A percentile compares a stretch with the other conserved stretches of the same genome.
phyloP scores from a whole-genome alignment of 92 coral and sea anemone species.

The Zoanthus gigantus region DNA sequence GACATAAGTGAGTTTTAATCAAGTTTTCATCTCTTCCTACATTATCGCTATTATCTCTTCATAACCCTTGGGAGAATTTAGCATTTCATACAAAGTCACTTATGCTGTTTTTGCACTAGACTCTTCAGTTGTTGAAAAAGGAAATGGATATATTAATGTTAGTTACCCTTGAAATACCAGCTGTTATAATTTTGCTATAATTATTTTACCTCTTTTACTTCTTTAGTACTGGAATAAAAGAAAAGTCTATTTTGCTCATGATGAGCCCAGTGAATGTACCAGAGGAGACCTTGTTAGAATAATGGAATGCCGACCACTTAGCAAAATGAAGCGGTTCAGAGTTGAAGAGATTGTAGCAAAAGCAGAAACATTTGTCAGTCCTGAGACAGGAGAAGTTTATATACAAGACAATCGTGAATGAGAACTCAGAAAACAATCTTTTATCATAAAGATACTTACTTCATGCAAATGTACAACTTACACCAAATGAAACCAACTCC shows the following conservation, averaged over 20 bases:
- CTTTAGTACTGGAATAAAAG: constrained; percentile 95
- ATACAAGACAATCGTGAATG: constrained; percentile 96
- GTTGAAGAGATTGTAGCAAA: constrained; percentile 90
- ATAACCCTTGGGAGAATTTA: too few species aligned
- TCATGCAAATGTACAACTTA: too few species aligned
- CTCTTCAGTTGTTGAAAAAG: too few species aligned
- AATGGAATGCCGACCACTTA: constrained; percentile 86
- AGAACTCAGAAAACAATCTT: neutral
- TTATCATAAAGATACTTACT: neutral
- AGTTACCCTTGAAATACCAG: neutral
- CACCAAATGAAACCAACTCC: too few species aligned
- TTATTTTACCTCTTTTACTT: neutral
- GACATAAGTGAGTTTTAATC: too few species aligned
- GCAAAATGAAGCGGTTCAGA: constrained; percentile 85
- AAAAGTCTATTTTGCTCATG: constrained; percentile 98
- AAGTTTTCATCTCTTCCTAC: too few species aligned
- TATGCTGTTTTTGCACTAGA: too few species aligned
- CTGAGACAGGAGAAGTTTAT: constrained; percentile 86
- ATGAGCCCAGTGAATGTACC: constrained; percentile 89
- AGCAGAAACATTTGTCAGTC: constrained; percentile 82
- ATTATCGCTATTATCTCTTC: too few species aligned
- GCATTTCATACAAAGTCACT: too few species aligned
- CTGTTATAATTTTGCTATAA: neutral
- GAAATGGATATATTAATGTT: too few species aligned
- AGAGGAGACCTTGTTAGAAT: constrained; percentile 93